Base-by-base conservation (phyloP, 2,888 invertebrate genomes). In the Artemia sinica region DNA sequence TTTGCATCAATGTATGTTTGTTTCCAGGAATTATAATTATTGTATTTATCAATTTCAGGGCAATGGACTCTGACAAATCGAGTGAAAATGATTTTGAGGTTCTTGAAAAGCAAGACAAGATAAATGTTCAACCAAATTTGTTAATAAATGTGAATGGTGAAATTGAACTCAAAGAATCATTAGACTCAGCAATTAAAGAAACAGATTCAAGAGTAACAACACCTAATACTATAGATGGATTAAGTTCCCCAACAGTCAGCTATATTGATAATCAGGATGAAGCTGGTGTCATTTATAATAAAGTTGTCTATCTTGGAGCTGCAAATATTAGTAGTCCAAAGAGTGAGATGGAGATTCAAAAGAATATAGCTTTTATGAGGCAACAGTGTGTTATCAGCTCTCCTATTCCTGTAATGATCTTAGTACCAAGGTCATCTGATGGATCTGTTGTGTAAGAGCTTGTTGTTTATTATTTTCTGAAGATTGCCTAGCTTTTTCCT, bases 241-340 rank as follows among this genome's bases (percentile, higher is more conserved):
- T 75, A 41, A 41, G 2, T 41, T 71, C 79, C 83, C 86, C 88
- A 77, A 86, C 87, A 75, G 88, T 89, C 78, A 86, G 88, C 72
- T 88, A 66, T 58, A 14, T 69, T 18, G 65, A 63, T 49, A 49
- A 66, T 41, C 68, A 71, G 18, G 72, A 89, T 78, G 89, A 91
- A 79, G 90, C 91, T 73, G 90, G 89, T 77, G 90, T 91, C 14
- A 87, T 91, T 75, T 94, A 94, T 80, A 88, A 90, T 75, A 90
- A 91, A 1, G 91, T 96, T 65, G 89, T 90, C 71, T 95, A 95
- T 80, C 82, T 96, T 74, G 95, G 95, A 65, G 88, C 91, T 12
- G 89, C 91, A 69, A 86, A 87, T 73, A 92, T 96, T 74, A 88
- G 89, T 76, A 89, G 91, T 12, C 94, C 95, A 0, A 89, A 93